Percentiles rank a stretch among this genome's conserved stretches.
These are phyloP conservation scores for Troilus luridus DNA, from an alignment of 2,888 invertebrate species.

Conservation along the genomic window DNA sequence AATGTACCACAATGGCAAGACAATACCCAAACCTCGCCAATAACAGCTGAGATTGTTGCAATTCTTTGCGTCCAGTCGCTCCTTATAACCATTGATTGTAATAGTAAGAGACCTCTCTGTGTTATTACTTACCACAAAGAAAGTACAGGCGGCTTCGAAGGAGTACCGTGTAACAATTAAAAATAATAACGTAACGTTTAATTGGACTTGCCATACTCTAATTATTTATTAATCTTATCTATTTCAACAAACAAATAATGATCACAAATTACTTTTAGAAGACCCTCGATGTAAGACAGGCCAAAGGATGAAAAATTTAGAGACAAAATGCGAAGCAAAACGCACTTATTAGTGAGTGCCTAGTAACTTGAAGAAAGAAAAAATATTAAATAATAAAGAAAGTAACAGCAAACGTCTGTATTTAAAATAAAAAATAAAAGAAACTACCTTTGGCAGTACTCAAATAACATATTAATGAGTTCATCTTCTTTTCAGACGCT, in stretches of 20 bases:
- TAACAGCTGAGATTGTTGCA: constrained; percentile 37
- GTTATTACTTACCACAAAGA: constrained; percentile 18
- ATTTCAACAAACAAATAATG: neutral
- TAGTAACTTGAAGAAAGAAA: too few species aligned
- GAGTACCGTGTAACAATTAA: neutral
- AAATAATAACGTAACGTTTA: neutral
- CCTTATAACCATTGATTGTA: neutral
- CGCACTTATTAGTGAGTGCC: too few species aligned
- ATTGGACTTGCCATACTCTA: neutral
- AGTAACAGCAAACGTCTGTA: too few species aligned
- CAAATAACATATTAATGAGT: too few species aligned
- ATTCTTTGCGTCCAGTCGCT: neutral
- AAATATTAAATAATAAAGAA: too few species aligned
- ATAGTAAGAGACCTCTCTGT: neutral
- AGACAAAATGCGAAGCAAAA: neutral
- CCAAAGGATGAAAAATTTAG: neutral
- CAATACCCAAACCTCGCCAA: neutral
- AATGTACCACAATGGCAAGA: constrained; percentile 2
- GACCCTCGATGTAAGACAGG: neutral
- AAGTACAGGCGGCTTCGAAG: neutral
- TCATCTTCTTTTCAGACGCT: too few species aligned
- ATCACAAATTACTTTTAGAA: neutral
- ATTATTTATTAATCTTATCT: neutral
- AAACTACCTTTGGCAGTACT: too few species aligned
- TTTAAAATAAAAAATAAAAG: too few species aligned